These are phyloP conservation scores for Eilema depressum DNA, from an alignment of 2,888 invertebrate species.

Conservation along the genomic window DNA sequence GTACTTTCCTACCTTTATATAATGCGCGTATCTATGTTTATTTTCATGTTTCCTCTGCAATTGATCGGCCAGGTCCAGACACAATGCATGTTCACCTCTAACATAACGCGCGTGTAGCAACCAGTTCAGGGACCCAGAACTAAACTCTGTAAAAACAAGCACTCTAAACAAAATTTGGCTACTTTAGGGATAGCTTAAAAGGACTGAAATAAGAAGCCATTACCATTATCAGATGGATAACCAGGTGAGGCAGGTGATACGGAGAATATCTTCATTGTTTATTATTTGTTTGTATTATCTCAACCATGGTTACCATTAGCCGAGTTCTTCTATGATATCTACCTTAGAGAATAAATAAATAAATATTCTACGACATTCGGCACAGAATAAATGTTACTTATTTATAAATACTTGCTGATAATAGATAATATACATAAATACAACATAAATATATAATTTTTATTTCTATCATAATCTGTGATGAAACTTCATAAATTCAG, in stretches of 20 bases:
- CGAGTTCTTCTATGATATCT: too few relatives aligned
- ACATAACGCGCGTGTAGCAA: slow-evolving; percentile 80
- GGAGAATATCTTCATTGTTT: slow-evolving; percentile 43
- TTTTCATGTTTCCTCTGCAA: slow-evolving; percentile 70
- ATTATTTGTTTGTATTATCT: slow-evolving; percentile 36
- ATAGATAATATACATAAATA: too few relatives aligned
- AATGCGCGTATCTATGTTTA: slow-evolving; percentile 78
- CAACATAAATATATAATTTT: too few relatives aligned
- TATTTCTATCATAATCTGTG: too few relatives aligned
- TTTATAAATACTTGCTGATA: too few relatives aligned
- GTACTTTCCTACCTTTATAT: slow-evolving; percentile 66
- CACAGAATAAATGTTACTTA: too few relatives aligned
- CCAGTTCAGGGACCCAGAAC: slow-evolving; percentile 73
- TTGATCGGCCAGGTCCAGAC: slow-evolving; percentile 73
- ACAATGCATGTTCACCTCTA: slow-evolving; percentile 75
- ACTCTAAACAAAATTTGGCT: not conserved
- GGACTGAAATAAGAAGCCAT: not conserved
- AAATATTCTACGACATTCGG: too few relatives aligned
- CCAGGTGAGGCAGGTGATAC: slow-evolving; percentile 39
- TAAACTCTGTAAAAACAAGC: slow-evolving; percentile 58
- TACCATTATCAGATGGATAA: slow-evolving; percentile 49
- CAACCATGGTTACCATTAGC: slow-evolving; percentile 46
- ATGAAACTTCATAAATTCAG: too few relatives aligned
- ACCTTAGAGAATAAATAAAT: too few relatives aligned
- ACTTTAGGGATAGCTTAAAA: not conserved